Percentiles rank a stretch among this genome's conserved stretches.
phyloP scores from a whole-genome alignment of 1,140 invertebrate species.

The Ganaspis sp. region DNA sequence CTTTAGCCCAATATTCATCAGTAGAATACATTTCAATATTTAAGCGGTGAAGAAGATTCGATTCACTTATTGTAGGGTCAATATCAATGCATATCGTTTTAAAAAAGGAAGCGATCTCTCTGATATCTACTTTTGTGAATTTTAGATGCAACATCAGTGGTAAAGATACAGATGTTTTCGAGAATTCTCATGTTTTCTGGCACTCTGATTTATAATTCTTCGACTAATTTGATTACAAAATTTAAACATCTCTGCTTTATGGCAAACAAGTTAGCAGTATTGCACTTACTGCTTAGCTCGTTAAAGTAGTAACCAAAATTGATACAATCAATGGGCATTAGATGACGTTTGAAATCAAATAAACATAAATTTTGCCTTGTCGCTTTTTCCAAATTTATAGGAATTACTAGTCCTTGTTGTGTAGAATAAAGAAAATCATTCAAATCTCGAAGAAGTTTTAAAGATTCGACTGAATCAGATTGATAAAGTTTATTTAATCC shows the following conservation, averaged over 20 bases:
- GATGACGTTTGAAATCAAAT: slow-evolving; percentile 37
- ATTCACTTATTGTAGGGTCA: slow-evolving; percentile 46
- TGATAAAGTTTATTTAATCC: slow-evolving; percentile 51
- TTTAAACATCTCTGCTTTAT: slow-evolving; percentile 47
- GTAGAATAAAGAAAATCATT: slow-evolving; percentile 41
- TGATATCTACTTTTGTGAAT: slow-evolving; percentile 42
- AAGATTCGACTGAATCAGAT: slow-evolving; percentile 47
- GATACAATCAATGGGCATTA: slow-evolving; percentile 38
- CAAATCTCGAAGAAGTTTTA: slow-evolving; percentile 50
- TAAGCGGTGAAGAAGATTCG: slow-evolving; percentile 38
- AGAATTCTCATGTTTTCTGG: slow-evolving; percentile 41
- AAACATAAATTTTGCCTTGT: slow-evolving; percentile 20
- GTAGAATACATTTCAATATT: slow-evolving; percentile 24
- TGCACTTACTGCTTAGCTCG: slow-evolving; percentile 23
- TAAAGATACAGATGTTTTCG: slow-evolving; percentile 39
- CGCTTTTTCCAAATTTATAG: slow-evolving; percentile 38
- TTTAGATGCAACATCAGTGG: slow-evolving; percentile 37
- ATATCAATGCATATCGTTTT: slow-evolving; percentile 40
- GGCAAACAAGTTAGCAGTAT: slow-evolving; percentile 4
- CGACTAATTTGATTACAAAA: slow-evolving; percentile 38
- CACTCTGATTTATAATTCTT: slow-evolving; percentile 44
- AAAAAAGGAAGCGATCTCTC: slow-evolving; percentile 35
- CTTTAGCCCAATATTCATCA: slow-evolving; percentile 41
- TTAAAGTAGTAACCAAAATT: slow-evolving; percentile 49
- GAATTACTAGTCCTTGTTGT: slow-evolving; percentile 41